phyloP scores from a whole-genome alignment of 92 coral and sea anemone genomes.

The Diadumene lineata region DNA sequence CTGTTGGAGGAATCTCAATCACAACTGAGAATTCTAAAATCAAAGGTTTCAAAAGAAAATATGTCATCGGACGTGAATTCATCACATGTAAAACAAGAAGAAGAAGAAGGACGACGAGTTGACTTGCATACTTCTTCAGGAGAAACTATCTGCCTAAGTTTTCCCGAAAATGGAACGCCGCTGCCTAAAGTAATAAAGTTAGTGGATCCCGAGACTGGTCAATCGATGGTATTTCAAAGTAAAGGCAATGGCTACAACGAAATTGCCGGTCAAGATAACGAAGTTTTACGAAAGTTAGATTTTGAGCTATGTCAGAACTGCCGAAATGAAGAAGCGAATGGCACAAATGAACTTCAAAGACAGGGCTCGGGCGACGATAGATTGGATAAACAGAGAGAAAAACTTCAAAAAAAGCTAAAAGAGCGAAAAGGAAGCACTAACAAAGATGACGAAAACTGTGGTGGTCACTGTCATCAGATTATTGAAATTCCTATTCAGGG shows the following conservation, averaged over 20 bases:
- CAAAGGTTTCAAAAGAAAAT: neutral
- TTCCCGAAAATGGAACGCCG: conserved; percentile 73
- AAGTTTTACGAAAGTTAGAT: conserved; percentile 58
- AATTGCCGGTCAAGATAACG: conserved; percentile 54
- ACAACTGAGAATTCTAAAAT: neutral
- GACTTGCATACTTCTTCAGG: conserved; percentile 77
- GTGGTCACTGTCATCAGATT: conserved; percentile 79
- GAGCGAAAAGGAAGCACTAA: conserved; percentile 78
- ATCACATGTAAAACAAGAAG: conserved; percentile 62
- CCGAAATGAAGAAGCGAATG: conserved; percentile 50
- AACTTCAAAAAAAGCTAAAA: conserved; percentile 85
- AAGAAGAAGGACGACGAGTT: conserved; percentile 65
- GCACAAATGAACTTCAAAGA: conserved; percentile 39
- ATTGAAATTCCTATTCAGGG: conserved; percentile 85
- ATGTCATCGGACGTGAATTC: conserved; percentile 75
- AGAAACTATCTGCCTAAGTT: conserved; percentile 76
- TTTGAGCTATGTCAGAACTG: conserved; percentile 53
- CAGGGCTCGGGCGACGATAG: conserved; percentile 74
- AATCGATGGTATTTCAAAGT: conserved; percentile 72
- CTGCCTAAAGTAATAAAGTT: conserved; percentile 80
- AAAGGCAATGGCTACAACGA: conserved; percentile 61
- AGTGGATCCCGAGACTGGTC: conserved; percentile 79
- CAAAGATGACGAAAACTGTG: conserved; percentile 71
- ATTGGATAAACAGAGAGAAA: conserved; percentile 75
- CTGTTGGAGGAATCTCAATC: neutral